A percentile compares a stretch with the other conserved stretches of the same genome.
These are phyloP conservation scores for Stenurella melanura DNA, from an alignment of 2,888 invertebrate genomes.

Conservation along the genomic window DNA sequence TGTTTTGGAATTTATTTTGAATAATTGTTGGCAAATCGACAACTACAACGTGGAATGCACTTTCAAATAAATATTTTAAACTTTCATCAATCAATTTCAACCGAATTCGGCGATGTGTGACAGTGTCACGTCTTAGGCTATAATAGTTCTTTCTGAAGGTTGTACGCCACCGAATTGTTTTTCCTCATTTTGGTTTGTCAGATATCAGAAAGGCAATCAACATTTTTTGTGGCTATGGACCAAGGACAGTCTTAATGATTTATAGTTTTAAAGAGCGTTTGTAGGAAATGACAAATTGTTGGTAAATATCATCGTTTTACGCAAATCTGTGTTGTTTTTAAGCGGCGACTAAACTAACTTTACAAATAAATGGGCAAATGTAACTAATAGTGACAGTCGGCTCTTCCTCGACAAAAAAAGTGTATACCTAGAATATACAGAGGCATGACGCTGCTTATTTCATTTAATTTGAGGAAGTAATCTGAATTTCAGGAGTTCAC, in stretches of 20 bases:
- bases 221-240: not conserved
- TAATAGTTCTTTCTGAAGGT: not conserved
- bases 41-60: slow-evolving; percentile 15
- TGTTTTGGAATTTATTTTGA: slow-evolving; percentile 2
- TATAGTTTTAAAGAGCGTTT: not conserved
- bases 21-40: slow-evolving; percentile 5
- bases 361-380: too few relatives aligned
- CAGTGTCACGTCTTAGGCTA: not conserved
- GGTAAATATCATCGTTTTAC: not conserved
- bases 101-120: slow-evolving; percentile 8
- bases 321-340: not conserved
- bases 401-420: too few relatives aligned
- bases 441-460: too few relatives aligned
- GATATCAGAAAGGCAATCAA: not conserved
- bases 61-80: slow-evolving; percentile 16
- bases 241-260: not conserved
- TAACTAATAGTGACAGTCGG: too few relatives aligned
- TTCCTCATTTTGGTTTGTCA: not conserved
- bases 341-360: too few relatives aligned
- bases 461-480: too few relatives aligned
- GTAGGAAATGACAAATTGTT: not conserved
- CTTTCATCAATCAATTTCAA: slow-evolving; percentile 19
- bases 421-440: too few relatives aligned
- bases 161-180: not conserved
- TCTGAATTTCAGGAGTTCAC: too few relatives aligned